Base-by-base conservation (phyloP, 2,113 vertebrate species). In the Bubo scandiacus region DNA sequence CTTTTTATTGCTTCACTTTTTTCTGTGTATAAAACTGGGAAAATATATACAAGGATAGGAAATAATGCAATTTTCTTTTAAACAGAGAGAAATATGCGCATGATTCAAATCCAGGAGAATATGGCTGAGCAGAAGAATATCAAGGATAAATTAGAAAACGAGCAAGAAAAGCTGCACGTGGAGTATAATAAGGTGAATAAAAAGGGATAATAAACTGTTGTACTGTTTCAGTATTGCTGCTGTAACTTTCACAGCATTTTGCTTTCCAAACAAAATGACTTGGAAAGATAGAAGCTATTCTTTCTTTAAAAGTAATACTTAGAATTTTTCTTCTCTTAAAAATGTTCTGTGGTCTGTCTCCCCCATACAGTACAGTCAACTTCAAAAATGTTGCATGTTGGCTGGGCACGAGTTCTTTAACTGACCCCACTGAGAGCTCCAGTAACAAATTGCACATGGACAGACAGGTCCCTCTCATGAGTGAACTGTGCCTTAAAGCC, bases 31-130 rank as follows among this genome's bases (percentile, higher is more conserved):
- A 40, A 77, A 62, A 42, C n/a, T 84, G 74, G 36, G 36, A 57
- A 83, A 77, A 61, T 75, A 6, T 45, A 30, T 38, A 70, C 57
- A 54, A 57, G 63, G 36, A 20, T 23, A 59, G 27, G 57, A 71
- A 86, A n/a, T 90, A 73, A 81, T 49, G 38, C 14, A 0, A 10
- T 94, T 98, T 97, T 97, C 79, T 97, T 98, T 98, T 94, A 90
- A 96, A 97, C 96, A 99, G 99, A 99, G 98, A 98, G 99, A 96
- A 99, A 99, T 98, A 99, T 99, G 99, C 98, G 99, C 94, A 99
- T 99, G 99, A 99, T 99, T 98, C 99, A 99, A 97, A 99, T 99
- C 97, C 99, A 99, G 97, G 99, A 99, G 98, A 99, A 99, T 97
- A 99, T 99, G 98, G 98, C 99, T 25, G 99, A 99, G 95, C 99